A percentile compares a stretch with the other conserved stretches of the same genome.
Conservation (phyloP, 2,113 vertebrate species). For the Sciurus niger region DNA sequence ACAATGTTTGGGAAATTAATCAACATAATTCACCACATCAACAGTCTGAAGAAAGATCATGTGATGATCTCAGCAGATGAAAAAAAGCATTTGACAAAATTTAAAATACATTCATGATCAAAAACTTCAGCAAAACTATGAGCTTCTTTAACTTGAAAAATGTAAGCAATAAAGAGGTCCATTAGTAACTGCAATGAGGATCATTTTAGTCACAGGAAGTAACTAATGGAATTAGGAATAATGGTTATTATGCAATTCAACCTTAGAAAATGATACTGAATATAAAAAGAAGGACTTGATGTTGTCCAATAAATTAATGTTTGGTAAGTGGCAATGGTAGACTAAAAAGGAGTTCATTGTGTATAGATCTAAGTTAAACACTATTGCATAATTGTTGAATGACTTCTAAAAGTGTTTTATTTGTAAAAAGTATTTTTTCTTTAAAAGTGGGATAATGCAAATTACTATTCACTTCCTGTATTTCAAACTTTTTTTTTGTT, state of each 20-base stretch:
- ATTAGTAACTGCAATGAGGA: slow-evolving; percentile 11
- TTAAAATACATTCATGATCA: too few relatives aligned
- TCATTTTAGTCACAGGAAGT: slow-evolving; percentile 59
- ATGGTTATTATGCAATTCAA: slow-evolving; percentile 63
- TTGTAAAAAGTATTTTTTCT: neutral
- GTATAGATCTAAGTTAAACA: slow-evolving; percentile 34
- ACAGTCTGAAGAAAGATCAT: too few relatives aligned
- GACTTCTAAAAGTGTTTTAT: neutral
- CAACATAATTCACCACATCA: too few relatives aligned
- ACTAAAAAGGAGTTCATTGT: neutral
- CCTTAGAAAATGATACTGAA: slow-evolving; percentile 52
- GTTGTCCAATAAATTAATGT: slow-evolving; percentile 32
- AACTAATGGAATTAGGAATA: slow-evolving; percentile 71
- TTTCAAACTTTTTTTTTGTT: neutral
- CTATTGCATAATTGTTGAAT: neutral
- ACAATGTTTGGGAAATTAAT: too few relatives aligned
- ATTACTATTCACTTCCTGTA: neutral
- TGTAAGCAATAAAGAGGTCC: neutral
- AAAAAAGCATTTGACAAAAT: too few relatives aligned
- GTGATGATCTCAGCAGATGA: too few relatives aligned
- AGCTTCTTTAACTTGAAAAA: too few relatives aligned
- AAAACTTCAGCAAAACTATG: too few relatives aligned
- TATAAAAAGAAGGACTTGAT: slow-evolving; percentile 23
- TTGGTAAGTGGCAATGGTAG: neutral
- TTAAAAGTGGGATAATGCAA: neutral